Percentiles rank a stretch among this genome's conserved stretches.
Conservation (phyloP, 2,888 invertebrate genomes). For the Cactoblastis cactorum region DNA sequence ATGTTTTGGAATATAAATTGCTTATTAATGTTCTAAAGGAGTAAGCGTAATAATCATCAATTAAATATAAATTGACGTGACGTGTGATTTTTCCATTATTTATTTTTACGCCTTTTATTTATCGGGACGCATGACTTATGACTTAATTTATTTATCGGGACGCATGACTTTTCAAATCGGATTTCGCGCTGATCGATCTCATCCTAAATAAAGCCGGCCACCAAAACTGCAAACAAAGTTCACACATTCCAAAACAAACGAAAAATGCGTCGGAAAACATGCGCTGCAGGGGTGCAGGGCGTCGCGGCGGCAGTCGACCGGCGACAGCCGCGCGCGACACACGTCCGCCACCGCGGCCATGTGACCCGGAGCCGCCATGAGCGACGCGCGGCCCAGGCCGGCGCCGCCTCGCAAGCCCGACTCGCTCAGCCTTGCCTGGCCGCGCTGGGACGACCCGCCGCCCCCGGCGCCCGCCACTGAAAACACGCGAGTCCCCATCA, state of each 20-base stretch:
- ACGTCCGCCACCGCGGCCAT: slow-evolving; percentile 52
- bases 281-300: slow-evolving; percentile 44
- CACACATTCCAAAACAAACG: slow-evolving; percentile 28
- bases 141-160: neutral
- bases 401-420: slow-evolving; percentile 75
- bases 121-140: neutral
- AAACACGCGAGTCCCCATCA: slow-evolving; percentile 35
- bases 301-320: slow-evolving; percentile 49
- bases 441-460: slow-evolving; percentile 72
- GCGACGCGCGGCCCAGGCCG: slow-evolving; percentile 72
- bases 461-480: slow-evolving; percentile 64
- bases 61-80: too few species aligned
- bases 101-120: neutral
- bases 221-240: slow-evolving; percentile 17
- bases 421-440: slow-evolving; percentile 60
- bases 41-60: too few species aligned
- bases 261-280: slow-evolving; percentile 34
- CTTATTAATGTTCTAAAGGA: too few species aligned
- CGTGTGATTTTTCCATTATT: too few species aligned
- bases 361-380: slow-evolving; percentile 60
- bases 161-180: slow-evolving; percentile 1
- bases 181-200: slow-evolving; percentile 1
- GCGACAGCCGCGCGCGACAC: slow-evolving; percentile 60
- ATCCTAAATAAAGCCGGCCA: slow-evolving; percentile 6
- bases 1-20: too few species aligned